phyloP scores from a whole-genome alignment of 2,797 vertebrate species.

The Graptemys geographica region DNA sequence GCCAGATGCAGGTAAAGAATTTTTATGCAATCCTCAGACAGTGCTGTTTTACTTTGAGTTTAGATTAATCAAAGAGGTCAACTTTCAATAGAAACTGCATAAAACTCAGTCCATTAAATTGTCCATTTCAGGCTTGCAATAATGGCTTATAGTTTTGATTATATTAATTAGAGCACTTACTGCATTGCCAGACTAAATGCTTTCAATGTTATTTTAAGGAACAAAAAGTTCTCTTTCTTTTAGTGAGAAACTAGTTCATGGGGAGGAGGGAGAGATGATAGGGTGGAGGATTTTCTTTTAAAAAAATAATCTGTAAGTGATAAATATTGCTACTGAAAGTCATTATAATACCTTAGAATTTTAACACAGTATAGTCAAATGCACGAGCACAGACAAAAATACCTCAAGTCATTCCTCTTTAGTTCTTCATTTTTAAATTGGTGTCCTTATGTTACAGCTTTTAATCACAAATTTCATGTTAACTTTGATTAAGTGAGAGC shows the following conservation, averaged over 20 bases:
- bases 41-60: conserved; percentile 54
- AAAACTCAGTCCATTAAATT: conserved; percentile 70
- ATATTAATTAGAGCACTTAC: conserved; percentile 55
- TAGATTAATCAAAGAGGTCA: conserved; percentile 61
- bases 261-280: not conserved
- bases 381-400: not conserved
- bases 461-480: conserved; percentile 23
- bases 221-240: not conserved
- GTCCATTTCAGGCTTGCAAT: conserved; percentile 24
- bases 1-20: conserved; percentile 30
- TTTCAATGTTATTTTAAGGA: conserved; percentile 28
- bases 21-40: conserved; percentile 50
- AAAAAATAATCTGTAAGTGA: not conserved
- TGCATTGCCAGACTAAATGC: conserved; percentile 14
- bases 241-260: not conserved
- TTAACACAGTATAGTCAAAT: not conserved
- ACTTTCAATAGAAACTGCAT: conserved; percentile 68
- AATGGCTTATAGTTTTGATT: conserved; percentile 60
- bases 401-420: not conserved
- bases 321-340: not conserved
- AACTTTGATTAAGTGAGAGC: not conserved
- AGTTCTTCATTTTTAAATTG: not conserved
- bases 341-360: not conserved
- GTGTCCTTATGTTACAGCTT: not conserved
- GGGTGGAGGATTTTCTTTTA: not conserved